Base-by-base conservation (phyloP, 2,888 invertebrate species). In the Theretra japonica region DNA sequence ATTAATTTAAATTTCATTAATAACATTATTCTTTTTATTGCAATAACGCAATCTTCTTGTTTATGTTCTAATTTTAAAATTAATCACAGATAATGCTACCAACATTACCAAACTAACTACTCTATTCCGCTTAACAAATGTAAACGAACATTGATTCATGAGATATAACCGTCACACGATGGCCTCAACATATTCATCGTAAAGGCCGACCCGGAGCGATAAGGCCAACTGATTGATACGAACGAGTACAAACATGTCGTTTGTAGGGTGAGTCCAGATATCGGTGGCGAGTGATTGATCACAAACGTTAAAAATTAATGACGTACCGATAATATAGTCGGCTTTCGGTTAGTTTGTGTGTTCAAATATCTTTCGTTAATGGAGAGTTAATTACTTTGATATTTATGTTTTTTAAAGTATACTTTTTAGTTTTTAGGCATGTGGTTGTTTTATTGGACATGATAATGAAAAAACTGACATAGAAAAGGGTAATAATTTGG, bases 271-370 rank as follows among this genome's bases (percentile, higher is more conserved):
- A 65, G 65, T 65, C 65, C 65, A 65, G 65, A 65, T 65, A 62
- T 53, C 17, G 70, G 30, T 62, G 60, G 30, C 53, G 62, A 70
- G 62, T 70, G 70, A 62, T 70, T 60, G 70, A 70, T 62, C 62
- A 62, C 60, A 28, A 30, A 53, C 41, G 48, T 65, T 65, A 48
- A 65, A 65, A 48, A 65, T 65, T 48, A 65, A 65, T 65, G 48
- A 65, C 41, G 62, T 1, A 41, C 15, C 17, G 62, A 65, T 48
- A 48, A 65, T 41, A 6, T 11, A 15, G 21, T 11, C 21, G 41
- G 23, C 30, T 25, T 17, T 8, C 41, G 23, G 23, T 21, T 4
- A 11, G 2, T 17, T 48, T 48, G 15, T 23, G 21, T 23, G 41
- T 23, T 48, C n/a, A 53, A 48, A 17, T n/a, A 33, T 33, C 33